These are phyloP conservation scores for Tamandua tetradactyla DNA, from an alignment of 2,797 vertebrate species.

Conservation along the genomic window DNA sequence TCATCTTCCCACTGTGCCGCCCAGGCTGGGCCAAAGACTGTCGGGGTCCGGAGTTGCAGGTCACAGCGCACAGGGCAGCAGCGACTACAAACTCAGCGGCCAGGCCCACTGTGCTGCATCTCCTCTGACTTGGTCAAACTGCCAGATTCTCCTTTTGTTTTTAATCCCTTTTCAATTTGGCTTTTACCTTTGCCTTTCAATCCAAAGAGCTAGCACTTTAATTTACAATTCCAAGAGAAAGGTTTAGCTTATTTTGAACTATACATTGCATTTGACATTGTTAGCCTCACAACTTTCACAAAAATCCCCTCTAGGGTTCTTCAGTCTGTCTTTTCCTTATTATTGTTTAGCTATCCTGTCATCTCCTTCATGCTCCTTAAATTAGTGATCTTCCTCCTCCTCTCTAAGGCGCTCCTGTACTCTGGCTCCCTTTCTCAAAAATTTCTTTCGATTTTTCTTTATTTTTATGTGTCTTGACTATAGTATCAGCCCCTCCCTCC, in stretches of 20 bases:
- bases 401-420: background rate
- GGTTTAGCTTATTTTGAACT: background rate
- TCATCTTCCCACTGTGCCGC: slow-evolving; percentile 66
- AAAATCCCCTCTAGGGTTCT: background rate
- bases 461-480: background rate
- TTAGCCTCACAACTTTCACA: slow-evolving; percentile 1
- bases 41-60: too few relatives aligned
- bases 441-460: background rate
- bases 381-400: background rate
- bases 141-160: background rate
- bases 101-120: too few relatives aligned
- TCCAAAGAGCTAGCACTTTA: background rate
- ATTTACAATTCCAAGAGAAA: background rate
- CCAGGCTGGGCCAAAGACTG: too few relatives aligned
- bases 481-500: background rate
- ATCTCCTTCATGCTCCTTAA: background rate
- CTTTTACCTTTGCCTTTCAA: background rate
- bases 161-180: background rate
- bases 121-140: too few relatives aligned
- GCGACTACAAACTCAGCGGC: too few relatives aligned
- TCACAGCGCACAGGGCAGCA: too few relatives aligned
- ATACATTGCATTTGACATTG: background rate
- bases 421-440: background rate
- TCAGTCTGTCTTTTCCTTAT: background rate
- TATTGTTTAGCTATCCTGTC: background rate